Evolutionary conservation across 2,797 vertebrate species (phyloP).

Genomic region (Clarias pachynema): DNA sequence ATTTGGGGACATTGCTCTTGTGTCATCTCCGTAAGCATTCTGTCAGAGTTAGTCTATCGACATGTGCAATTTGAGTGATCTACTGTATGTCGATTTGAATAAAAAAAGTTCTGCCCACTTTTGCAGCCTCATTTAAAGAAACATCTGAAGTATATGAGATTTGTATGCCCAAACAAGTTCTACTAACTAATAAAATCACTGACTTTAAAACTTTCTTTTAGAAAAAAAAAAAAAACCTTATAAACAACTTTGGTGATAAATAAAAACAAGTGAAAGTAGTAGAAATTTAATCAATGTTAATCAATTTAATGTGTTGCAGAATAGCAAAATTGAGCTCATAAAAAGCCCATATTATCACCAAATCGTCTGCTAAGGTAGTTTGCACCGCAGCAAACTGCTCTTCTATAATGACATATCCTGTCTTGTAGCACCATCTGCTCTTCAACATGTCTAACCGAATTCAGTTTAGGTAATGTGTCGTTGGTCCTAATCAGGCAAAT

Average conservation of each 20-base stretch:
- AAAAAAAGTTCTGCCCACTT: too few species aligned
- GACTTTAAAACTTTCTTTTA: neutral
- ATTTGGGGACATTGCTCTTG: too few species aligned
- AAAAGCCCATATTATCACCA: neutral
- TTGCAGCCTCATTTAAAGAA: neutral
- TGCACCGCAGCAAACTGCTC: neutral
- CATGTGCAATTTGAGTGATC: too few species aligned
- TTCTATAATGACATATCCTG: neutral
- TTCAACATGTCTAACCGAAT: neutral
- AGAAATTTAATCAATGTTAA: neutral
- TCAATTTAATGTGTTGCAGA: too few species aligned
- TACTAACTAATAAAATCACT: neutral
- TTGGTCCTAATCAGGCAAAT: slow-evolving; percentile 1
- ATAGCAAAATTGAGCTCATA: neutral
- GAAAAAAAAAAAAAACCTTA: neutral
- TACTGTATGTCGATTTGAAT: too few species aligned
- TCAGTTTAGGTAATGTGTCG: neutral
- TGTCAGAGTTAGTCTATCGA: too few species aligned
- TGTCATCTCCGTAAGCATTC: too few species aligned
- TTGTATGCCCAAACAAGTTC: neutral
- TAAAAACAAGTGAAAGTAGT: neutral
- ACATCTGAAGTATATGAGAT: neutral
- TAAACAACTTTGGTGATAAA: neutral
- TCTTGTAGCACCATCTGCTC: neutral
- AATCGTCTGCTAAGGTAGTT: neutral